Percentiles rank a stretch among this genome's conserved stretches.
Evolutionary conservation across 2,113 vertebrate species (phyloP).

Genomic region (Zapornia atra): DNA sequence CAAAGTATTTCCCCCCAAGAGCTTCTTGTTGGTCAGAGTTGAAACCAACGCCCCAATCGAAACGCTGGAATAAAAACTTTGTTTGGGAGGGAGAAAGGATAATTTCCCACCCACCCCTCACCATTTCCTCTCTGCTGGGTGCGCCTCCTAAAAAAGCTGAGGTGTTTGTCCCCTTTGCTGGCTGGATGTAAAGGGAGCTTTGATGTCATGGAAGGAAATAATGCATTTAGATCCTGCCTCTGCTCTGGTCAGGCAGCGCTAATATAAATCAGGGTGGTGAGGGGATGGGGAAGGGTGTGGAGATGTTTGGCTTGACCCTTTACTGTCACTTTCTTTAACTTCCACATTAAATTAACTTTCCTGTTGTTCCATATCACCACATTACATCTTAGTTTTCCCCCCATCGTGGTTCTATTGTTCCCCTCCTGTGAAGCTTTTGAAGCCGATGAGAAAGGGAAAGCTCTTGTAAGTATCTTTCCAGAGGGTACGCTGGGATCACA

Average conservation of each 20-base stretch:
- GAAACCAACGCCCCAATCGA: background rate
- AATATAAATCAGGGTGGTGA: background rate
- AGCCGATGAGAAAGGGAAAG: constrained; percentile 9
- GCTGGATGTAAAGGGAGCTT: background rate
- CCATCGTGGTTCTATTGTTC: background rate
- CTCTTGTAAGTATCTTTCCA: constrained; percentile 6
- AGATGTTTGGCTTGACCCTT: constrained; percentile 5
- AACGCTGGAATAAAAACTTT: background rate
- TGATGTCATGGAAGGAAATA: constrained; percentile 54
- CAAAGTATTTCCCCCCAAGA: too few species aligned
- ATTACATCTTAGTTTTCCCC: background rate
- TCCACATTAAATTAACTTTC: background rate
- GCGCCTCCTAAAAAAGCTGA: background rate
- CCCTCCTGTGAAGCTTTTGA: constrained; percentile 19
- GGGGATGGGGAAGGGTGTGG: constrained; percentile 52
- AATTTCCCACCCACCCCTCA: background rate
- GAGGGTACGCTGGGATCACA: background rate
- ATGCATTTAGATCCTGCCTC: background rate
- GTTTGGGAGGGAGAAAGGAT: background rate
- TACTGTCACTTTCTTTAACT: background rate
- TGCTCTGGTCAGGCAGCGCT: background rate
- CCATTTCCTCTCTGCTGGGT: background rate
- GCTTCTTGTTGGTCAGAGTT: background rate
- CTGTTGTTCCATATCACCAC: background rate
- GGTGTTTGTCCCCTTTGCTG: background rate